phyloP scores from a whole-genome alignment of 64 coral and sea anemone species.

The Trachythela sp. region DNA sequence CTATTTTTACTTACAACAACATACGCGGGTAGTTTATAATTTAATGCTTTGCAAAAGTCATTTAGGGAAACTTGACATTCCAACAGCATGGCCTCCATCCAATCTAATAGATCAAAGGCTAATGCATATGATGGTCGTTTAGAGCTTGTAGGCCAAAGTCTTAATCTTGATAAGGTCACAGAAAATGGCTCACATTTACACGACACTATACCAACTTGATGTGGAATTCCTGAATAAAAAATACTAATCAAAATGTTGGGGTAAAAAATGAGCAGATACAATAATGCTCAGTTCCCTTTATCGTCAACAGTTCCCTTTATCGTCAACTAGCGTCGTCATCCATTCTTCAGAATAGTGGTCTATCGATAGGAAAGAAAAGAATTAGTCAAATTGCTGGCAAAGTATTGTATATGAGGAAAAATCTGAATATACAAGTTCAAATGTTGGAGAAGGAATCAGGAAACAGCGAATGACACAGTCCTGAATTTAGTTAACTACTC shows the following conservation, averaged over 20 bases:
- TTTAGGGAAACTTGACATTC: not conserved
- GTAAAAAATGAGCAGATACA: not conserved
- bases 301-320: too few species aligned
- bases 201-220: not conserved
- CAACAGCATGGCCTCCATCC: not conserved
- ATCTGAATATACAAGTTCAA: too few species aligned
- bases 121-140: slow-evolving; percentile 3
- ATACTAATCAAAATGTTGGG: not conserved
- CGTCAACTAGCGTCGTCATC: too few species aligned
- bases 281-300: too few species aligned
- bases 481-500: too few species aligned
- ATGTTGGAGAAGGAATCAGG: too few species aligned
- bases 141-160: not conserved
- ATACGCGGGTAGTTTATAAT: not conserved
- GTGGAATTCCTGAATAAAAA: not conserved
- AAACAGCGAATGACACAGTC: too few species aligned
- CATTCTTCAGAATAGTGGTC: too few species aligned
- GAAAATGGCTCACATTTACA: not conserved
- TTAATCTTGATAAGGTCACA: not conserved
- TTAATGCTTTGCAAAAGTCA: not conserved
- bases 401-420: too few species aligned
- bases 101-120: not conserved
- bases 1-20: not conserved
- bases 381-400: too few species aligned
- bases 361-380: too few species aligned